Conservation (phyloP, 2,113 vertebrate species). For the Cinclus cinclus region DNA sequence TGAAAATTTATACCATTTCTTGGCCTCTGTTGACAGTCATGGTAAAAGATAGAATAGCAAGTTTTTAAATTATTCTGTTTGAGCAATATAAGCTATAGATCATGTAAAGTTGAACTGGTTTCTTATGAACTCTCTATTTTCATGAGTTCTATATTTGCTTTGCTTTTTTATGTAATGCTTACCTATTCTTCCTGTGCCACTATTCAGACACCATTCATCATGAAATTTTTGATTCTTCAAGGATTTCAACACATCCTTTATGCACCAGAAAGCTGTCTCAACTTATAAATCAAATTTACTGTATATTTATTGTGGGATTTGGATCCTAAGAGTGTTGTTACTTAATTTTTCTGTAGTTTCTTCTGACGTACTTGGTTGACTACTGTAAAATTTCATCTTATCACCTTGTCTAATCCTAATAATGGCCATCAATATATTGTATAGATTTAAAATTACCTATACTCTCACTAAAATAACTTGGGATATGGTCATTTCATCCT, state of each 20-base stretch:
- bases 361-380: background rate
- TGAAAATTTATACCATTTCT: background rate
- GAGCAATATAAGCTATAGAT: background rate
- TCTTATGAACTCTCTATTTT: background rate
- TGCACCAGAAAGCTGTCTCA: background rate
- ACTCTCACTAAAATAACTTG: background rate
- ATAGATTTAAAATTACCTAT: background rate
- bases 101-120: background rate
- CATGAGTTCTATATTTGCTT: background rate
- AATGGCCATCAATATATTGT: background rate
- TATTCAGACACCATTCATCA: background rate
- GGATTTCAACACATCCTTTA: background rate
- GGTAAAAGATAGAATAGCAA: background rate
- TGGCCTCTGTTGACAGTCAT: background rate
- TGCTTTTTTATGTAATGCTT: background rate
- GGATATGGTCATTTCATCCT: background rate
- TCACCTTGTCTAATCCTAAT: background rate
- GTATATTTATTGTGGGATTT: background rate
- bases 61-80: conserved; percentile 5
- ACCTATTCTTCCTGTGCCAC: background rate
- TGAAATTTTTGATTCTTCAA: background rate
- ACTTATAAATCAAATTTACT: background rate
- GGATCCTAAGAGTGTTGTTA: background rate
- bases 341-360: conserved; percentile 1
- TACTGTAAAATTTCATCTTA: background rate